Percentiles rank a stretch among this genome's conserved stretches.
Evolutionary conservation across 2,888 invertebrate species (phyloP).

Genomic region (Pyrrhia umbra): DNA sequence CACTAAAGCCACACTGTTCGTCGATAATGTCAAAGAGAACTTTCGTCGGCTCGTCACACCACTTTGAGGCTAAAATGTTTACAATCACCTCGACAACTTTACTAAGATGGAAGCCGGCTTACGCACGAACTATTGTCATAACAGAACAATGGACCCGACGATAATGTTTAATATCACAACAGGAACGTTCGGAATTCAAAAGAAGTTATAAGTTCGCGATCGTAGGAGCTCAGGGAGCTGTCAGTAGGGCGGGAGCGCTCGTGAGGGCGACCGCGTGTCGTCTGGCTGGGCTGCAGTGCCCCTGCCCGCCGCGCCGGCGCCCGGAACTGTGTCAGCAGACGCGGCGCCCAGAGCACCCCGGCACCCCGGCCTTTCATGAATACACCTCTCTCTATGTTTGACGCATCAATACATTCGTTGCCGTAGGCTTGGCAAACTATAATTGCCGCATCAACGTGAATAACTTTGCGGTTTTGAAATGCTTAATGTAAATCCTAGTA

Average conservation of each 20-base stretch:
- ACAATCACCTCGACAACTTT: conserved; percentile 75
- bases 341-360: conserved; percentile 81
- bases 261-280: conserved; percentile 84
- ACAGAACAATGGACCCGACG: conserved; percentile 75
- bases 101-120: conserved; percentile 75
- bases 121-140: conserved; percentile 80
- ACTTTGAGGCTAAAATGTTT: conserved; percentile 69
- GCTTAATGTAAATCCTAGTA: conserved; percentile 17
- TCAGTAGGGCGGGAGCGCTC: conserved; percentile 78
- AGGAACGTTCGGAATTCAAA: conserved; percentile 64
- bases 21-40: conserved; percentile 52
- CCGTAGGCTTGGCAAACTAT: conserved; percentile 68
- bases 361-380: conserved; percentile 80
- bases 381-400: conserved; percentile 78
- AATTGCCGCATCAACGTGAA: conserved; percentile 67
- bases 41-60: conserved; percentile 68
- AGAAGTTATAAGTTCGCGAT: conserved; percentile 69
- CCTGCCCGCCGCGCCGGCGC: conserved; percentile 87
- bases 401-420: conserved; percentile 84
- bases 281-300: conserved; percentile 85
- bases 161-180: conserved; percentile 55
- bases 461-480: conserved; percentile 42
- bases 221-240: conserved; percentile 59
- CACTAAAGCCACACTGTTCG: conserved; percentile 54
- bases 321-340: conserved; percentile 87